Evolutionary conservation across 2,797 vertebrate genomes (phyloP), one percentile per base, ranked within the genome.

Genomic region (Limnodromus scolopaceus): DNA sequence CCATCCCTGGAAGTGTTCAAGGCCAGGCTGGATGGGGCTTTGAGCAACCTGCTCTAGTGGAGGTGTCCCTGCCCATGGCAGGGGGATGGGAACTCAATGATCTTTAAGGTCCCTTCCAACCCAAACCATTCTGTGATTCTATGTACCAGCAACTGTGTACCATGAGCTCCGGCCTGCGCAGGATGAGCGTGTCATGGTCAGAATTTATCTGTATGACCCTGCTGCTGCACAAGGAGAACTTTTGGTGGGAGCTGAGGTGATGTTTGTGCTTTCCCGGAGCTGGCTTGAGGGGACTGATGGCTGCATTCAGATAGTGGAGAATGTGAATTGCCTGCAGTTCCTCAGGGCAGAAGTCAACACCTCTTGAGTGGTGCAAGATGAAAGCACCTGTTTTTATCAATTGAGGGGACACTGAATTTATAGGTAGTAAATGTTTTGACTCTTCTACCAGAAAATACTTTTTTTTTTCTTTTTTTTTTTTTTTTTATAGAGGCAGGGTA

Each of bases 131-230:
- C 15, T 24, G 28, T 9, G 49, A 49, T 16, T 51, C 27, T 30
- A 34, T 1, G 16, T 41, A 32, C 48, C 34, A 85, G 43, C 22
- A 15, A 14, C 28, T 51, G 55, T 61, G 3, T 17, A 17, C 30
- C 4, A 0, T 3, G 30, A 92, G 46, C 74, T 39, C 43, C 27
- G 20, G 63, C 32, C 72, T 23, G 72, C 7, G 14, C 48, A 20
- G 60, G 63, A 34, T 11, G 9, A 61, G 36, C 0, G 1, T 25
- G 5, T 51, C 0, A 0, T 14, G 45, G 43, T 60, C 22, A 17
- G 51, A 58, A 25, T 57, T 78, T n/a, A 9, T 49, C 78, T 61
- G 23, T 28, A 16, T n/a, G 39, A 51, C 65, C 34, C 65, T 25
- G 6, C 71, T 87, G 54, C 66, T 75, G 71, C n/a, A 7, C 0